Evolutionary conservation across 2,797 vertebrate species (phyloP).

Genomic region (Phrynocephalus vlangalii): DNA sequence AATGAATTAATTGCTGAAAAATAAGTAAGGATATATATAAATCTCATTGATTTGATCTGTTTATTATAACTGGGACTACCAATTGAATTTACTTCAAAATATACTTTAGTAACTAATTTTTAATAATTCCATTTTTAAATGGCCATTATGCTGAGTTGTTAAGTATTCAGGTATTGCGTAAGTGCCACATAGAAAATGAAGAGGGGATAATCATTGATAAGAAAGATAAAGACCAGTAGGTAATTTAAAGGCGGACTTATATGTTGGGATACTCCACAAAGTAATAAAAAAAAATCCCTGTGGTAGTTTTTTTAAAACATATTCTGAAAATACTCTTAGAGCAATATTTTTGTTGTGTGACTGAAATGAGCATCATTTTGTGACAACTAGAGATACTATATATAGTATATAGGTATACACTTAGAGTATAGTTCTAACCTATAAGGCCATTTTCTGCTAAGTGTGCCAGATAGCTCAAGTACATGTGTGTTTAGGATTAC

Average conservation of each 20-base stretch:
- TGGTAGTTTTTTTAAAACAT: background rate
- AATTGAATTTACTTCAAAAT: constrained; percentile 2
- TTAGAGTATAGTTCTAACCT: background rate
- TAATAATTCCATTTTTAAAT: constrained; percentile 29
- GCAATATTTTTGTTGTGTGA: background rate
- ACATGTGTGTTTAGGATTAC: no score
- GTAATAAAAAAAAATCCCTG: background rate
- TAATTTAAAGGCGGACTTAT: background rate
- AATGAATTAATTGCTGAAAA: no score
- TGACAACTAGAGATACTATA: background rate
- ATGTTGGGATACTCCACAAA: background rate
- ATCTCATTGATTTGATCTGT: no score
- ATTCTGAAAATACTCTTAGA: background rate
- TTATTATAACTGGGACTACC: no score
- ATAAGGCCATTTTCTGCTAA: background rate
- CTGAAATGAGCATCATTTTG: background rate
- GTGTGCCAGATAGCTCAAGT: background rate
- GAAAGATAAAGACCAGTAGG: background rate
- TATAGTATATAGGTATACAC: background rate
- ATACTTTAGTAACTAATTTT: constrained; percentile 18
- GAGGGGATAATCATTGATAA: background rate
- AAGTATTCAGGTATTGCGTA: background rate
- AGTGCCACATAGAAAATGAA: background rate
- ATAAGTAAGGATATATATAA: no score
- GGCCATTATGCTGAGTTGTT: background rate